Evolutionary conservation across 2,113 vertebrate species (phyloP).

Genomic region (Hiodon tergisus): DNA sequence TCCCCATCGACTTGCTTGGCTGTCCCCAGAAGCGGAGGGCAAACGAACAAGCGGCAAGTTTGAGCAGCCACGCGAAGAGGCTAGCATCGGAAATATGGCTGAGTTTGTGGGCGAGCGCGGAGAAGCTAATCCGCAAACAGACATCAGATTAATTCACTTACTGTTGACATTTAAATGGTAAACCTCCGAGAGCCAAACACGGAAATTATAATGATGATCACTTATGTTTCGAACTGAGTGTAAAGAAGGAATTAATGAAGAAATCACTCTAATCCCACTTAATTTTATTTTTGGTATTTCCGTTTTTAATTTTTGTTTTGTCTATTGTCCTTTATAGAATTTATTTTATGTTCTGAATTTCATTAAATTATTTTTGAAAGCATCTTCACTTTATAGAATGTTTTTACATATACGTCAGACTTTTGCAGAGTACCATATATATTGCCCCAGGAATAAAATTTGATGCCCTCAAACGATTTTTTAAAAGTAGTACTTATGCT

Average conservation of each 20-base stretch:
- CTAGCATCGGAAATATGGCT: constrained; percentile 16
- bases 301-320: no score
- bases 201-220: not conserved
- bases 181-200: not conserved
- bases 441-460: no score
- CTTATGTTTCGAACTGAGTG: not conserved
- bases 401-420: no score
- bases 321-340: no score
- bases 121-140: not conserved
- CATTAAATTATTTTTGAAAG: no score
- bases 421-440: no score
- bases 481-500: no score
- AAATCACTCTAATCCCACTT: not conserved
- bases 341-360: no score
- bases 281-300: not conserved
- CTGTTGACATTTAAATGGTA: constrained; percentile 9
- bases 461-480: no score
- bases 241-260: no score
- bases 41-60: constrained; percentile 11
- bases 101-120: constrained; percentile 2
- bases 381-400: no score
- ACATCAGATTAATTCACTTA: constrained; percentile 3
- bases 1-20: constrained; percentile 14
- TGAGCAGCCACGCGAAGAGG: constrained; percentile 12
- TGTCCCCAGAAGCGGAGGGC: constrained; percentile 20